These are phyloP conservation scores for Unio delphinus DNA, from an alignment of 2,888 invertebrate genomes.

Conservation along the genomic window DNA sequence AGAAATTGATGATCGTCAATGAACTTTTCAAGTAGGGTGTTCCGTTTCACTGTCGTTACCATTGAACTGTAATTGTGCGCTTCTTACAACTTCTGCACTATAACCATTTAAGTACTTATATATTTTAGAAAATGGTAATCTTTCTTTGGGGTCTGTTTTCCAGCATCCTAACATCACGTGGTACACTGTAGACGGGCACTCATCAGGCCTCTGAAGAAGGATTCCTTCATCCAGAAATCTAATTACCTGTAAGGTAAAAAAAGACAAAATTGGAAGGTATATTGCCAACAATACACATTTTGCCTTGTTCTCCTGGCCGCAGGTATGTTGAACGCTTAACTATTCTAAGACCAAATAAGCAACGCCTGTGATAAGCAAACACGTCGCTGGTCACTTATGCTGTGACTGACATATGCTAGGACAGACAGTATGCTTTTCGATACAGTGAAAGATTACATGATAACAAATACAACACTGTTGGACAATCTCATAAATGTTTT, in stretches of 20 bases:
- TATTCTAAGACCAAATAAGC: not conserved
- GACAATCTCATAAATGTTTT: no score
- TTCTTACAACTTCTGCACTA: conserved; percentile 45
- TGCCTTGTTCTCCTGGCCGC: not conserved
- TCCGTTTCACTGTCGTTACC: no score
- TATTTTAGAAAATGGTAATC: conserved; percentile 77
- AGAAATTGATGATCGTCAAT: no score
- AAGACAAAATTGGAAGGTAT: not conserved
- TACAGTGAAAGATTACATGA: no score
- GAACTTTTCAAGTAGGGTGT: no score
- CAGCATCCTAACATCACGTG: conserved; percentile 71
- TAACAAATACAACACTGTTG: no score
- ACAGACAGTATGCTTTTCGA: no score
- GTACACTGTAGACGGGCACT: conserved; percentile 68
- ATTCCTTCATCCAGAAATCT: conserved; percentile 83
- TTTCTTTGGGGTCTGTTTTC: conserved; percentile 82
- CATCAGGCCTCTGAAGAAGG: conserved; percentile 83
- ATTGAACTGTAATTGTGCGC: conserved; percentile 11
- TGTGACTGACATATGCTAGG: no score
- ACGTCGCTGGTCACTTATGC: no score
- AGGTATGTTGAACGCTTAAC: not conserved
- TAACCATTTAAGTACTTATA: conserved; percentile 63
- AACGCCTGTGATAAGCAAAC: not conserved
- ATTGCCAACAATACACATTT: not conserved
- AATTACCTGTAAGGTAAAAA: conserved; percentile 56